Percentiles rank a stretch among this genome's conserved stretches.
Conservation (phyloP, 2,797 vertebrate genomes). For the Cryptoprocta ferox region DNA sequence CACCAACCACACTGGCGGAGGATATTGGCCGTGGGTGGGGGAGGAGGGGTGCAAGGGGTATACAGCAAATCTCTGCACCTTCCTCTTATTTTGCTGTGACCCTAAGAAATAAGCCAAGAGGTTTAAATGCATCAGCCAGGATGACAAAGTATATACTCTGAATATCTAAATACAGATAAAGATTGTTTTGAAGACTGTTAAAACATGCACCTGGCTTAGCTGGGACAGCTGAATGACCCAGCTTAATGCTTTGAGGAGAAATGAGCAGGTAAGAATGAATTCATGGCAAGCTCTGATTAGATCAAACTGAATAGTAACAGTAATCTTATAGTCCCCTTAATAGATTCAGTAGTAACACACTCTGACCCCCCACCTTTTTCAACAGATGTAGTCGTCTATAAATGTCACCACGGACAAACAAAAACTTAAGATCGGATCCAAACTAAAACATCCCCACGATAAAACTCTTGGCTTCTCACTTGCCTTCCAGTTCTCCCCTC, state of each 20-base stretch:
- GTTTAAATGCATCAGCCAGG: not conserved
- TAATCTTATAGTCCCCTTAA: not conserved
- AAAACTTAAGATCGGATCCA: not conserved
- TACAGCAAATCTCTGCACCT: not conserved
- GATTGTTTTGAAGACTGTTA: not conserved
- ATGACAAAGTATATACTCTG: not conserved
- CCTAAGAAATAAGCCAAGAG: not conserved
- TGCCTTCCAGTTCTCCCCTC: not conserved
- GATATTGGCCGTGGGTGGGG: not conserved
- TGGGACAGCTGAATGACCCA: not conserved
- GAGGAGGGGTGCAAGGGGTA: not conserved
- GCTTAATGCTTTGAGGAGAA: not conserved
- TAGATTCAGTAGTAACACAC: not conserved
- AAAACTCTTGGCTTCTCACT: not conserved
- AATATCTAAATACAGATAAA: conserved; percentile 23
- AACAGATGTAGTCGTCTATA: conserved; percentile 41
- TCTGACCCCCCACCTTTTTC: not conserved
- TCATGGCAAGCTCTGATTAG: not conserved
- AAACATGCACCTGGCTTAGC: not conserved
- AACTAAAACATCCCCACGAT: not conserved
- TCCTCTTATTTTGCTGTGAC: not conserved
- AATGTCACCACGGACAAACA: not conserved
- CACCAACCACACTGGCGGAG: not conserved
- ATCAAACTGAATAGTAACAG: not conserved
- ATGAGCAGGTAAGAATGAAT: not conserved